These are phyloP conservation scores for Ennomos fuscantarius DNA, from an alignment of 2,888 invertebrate species.

Conservation along the genomic window DNA sequence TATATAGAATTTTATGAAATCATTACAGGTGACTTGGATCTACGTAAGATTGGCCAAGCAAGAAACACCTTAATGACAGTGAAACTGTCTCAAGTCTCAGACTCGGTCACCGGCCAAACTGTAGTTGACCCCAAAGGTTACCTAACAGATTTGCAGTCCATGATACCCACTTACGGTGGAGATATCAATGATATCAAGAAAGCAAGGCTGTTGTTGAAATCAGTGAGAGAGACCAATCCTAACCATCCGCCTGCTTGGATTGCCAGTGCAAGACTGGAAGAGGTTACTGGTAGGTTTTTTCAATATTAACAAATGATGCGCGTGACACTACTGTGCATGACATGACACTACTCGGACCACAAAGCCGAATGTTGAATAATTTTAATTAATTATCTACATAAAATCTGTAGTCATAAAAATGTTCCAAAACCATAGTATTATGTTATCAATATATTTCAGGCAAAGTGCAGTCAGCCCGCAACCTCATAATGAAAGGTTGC, in stretches of 20 bases:
- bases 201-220: conserved; percentile 96
- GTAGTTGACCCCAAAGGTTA: conserved; percentile 99
- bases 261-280: conserved; percentile 98
- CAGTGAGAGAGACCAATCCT: conserved; percentile 98
- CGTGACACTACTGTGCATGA: too few relatives aligned
- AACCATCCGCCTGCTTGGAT: conserved; percentile 99
- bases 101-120: conserved; percentile 99
- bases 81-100: conserved; percentile 98
- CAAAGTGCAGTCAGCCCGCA: conserved; percentile 97
- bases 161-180: conserved; percentile 99
- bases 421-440: neutral
- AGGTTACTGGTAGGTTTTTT: conserved; percentile 94
- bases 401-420: too few relatives aligned
- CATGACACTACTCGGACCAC: too few relatives aligned
- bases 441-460: conserved; percentile 52
- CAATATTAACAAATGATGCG: too few relatives aligned
- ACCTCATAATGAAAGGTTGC: conserved; percentile 99
- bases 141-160: conserved; percentile 99
- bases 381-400: too few relatives aligned
- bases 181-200: conserved; percentile 99
- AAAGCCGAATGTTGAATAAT: too few relatives aligned
- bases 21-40: conserved; percentile 92
- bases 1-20: neutral
- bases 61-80: conserved; percentile 99
- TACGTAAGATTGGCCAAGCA: conserved; percentile 99